Evolutionary conservation across 2,888 invertebrate genomes (phyloP), one percentile per base, ranked within the genome.

Genomic region (Punctoribates punctum): DNA sequence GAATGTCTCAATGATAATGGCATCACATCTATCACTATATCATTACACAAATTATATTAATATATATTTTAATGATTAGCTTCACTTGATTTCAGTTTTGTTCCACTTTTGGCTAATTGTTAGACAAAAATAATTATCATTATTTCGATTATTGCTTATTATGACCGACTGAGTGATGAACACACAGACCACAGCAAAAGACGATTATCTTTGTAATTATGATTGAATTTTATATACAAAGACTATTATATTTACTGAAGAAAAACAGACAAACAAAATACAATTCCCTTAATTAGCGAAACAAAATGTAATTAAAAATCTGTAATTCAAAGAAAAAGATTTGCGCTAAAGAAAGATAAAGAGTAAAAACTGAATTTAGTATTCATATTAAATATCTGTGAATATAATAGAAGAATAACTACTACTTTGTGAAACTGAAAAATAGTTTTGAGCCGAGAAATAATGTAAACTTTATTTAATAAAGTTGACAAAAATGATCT

Each of bases 381-480:
- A 72, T 70, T 38, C 46, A 42, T 42, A 23, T 46, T 72, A 70
- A 38, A 65, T 29, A 29, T 65, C 25, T 70, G 34, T 67, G 38
- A 38, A 67, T 67, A 67, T 67, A 67, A 67, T 38, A 67, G 38
- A 72, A 25, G 25, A 72, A 46, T 72, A 72, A 70, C 38, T 70
- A 8, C 11, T 46, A 15, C 42, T 48, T 42, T 72, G 42, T 72
- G 72, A 23, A 34, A 34, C 20, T 34, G 27, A 65, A 65, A 17
- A 65, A 25, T 60, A 60, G 23, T 25, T n/a, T 27, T 38, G 15
- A 29, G 27, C 27, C 25, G 57, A 60, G 15, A 34, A 15, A 46
- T 46, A 46, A 46, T 72, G 72, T 72, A 72, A 46, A 72, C 15
- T 72, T 72, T 72, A 72, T 72, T 72, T 48, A 72, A 72, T 72